Percentiles rank a stretch among this genome's conserved stretches.
Evolutionary conservation across 1,140 invertebrate genomes (phyloP).

Genomic region (Helicoverpa armigera): DNA sequence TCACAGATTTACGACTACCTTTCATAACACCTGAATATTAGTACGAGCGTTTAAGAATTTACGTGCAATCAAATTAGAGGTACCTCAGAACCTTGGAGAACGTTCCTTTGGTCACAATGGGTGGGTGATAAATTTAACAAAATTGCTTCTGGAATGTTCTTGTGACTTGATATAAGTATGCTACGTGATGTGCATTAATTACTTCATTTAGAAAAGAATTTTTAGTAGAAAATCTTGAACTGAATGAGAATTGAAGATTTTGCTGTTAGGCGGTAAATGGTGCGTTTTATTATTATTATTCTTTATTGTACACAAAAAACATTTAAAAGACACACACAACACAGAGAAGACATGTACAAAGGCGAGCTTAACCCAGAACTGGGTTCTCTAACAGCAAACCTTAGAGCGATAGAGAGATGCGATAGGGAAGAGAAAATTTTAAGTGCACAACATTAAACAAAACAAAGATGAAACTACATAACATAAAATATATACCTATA

Average conservation of each 20-base stretch:
- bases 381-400: too few relatives aligned
- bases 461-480: too few relatives aligned
- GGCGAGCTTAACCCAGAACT: too few relatives aligned
- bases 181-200: slow-evolving; percentile 45
- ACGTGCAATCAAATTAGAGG: slow-evolving; percentile 31
- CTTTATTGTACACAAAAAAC: too few relatives aligned
- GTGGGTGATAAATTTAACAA: slow-evolving; percentile 42
- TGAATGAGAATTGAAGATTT: slow-evolving; percentile 14
- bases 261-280: not conserved
- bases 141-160: slow-evolving; percentile 42
- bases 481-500: too few relatives aligned
- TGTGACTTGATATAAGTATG: slow-evolving; percentile 45
- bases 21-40: slow-evolving; percentile 32
- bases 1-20: slow-evolving; percentile 30
- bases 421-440: too few relatives aligned
- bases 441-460: too few relatives aligned
- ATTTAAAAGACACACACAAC: too few relatives aligned
- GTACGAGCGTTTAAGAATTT: slow-evolving; percentile 26
- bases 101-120: slow-evolving; percentile 33
- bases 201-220: slow-evolving; percentile 30
- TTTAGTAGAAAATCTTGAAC: slow-evolving; percentile 21
- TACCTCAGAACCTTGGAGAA: not conserved
- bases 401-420: too few relatives aligned
- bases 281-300: too few relatives aligned
- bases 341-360: too few relatives aligned